Conservation (phyloP, 2,113 vertebrate species). For the Steatornis caripensis region DNA sequence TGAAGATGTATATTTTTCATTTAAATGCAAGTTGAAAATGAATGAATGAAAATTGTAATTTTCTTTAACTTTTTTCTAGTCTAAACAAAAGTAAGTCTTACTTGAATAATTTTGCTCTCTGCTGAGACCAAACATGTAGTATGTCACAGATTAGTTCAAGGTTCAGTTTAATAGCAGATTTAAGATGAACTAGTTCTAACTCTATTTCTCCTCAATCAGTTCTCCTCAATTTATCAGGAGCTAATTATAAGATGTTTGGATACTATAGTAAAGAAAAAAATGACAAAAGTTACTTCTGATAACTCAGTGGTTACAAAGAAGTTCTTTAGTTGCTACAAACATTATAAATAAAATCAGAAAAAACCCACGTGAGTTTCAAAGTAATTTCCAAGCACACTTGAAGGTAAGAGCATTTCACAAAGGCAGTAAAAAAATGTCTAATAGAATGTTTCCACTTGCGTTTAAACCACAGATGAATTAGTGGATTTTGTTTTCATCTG, state of each 20-base stretch:
- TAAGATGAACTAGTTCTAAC: not conserved
- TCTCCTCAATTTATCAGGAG: not conserved
- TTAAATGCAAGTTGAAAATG: not conserved
- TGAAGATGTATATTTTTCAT: not conserved
- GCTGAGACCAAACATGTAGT: not conserved
- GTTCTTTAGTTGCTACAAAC: not conserved
- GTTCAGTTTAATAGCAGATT: not conserved
- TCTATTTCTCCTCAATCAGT: no score
- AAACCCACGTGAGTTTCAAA: not conserved
- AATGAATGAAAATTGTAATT: not conserved
- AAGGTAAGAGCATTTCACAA: not conserved
- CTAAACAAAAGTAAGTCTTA: not conserved
- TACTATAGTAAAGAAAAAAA: not conserved
- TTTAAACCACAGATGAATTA: not conserved
- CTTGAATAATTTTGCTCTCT: not conserved
- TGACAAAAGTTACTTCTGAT: not conserved
- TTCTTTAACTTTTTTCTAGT: not conserved
- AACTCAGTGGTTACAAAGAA: not conserved
- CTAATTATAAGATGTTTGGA: not conserved
- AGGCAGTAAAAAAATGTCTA: not conserved
- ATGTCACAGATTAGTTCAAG: not conserved
- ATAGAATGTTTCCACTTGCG: not conserved
- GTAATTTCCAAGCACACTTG: not conserved
- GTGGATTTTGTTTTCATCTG: not conserved
- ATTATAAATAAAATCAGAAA: not conserved